Percentiles rank a stretch among this genome's conserved stretches.
Evolutionary conservation across 2,888 invertebrate genomes (phyloP).

Genomic region (Athalia circularis): DNA sequence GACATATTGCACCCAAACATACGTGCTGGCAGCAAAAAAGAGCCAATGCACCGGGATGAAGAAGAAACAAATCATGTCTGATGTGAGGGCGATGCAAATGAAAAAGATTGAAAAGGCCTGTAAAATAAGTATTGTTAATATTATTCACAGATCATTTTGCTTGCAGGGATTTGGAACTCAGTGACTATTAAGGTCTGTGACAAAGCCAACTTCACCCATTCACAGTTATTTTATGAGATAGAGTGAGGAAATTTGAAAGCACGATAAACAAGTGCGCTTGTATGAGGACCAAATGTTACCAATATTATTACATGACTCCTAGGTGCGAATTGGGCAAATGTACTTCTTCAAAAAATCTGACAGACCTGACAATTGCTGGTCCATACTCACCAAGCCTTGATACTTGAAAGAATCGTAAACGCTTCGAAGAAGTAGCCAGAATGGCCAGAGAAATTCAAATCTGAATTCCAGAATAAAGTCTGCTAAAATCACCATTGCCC

Average conservation of each 20-base stretch:
- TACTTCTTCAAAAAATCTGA: no score
- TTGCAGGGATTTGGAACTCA: no score
- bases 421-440: conserved; percentile 96
- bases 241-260: no score
- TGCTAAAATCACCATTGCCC: conserved; percentile 95
- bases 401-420: conserved; percentile 98
- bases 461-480: conserved; percentile 99
- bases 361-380: not conserved
- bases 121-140: conserved; percentile 60
- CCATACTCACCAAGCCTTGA: conserved; percentile 93
- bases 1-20: conserved; percentile 99
- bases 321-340: no score
- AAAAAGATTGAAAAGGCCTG: conserved; percentile 99
- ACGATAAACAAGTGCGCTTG: no score
- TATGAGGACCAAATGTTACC: no score
- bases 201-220: no score
- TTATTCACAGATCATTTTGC: no score
- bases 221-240: no score
- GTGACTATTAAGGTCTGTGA: no score
- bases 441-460: conserved; percentile 99
- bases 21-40: conserved; percentile 98
- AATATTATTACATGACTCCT: no score
- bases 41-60: conserved; percentile 99
- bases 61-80: conserved; percentile 99
- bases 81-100: conserved; percentile 97